A percentile compares a stretch with the other conserved stretches of the same genome.
Evolutionary conservation across 1,140 invertebrate species (phyloP).

Genomic region (Cyclina sinensis): DNA sequence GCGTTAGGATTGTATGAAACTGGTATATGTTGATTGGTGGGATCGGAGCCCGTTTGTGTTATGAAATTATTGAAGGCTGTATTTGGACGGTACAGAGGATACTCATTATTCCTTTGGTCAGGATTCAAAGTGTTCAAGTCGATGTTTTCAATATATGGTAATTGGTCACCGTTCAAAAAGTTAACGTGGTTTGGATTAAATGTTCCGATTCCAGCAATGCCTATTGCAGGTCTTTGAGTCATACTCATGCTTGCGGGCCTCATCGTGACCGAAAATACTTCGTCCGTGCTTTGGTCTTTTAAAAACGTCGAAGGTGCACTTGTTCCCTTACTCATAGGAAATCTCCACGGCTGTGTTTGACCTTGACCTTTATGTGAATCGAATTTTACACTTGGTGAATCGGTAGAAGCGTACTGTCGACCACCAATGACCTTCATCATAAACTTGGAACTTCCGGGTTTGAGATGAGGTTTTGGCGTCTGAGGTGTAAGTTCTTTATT

Average conservation of each 20-base stretch:
- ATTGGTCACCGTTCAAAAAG: neutral
- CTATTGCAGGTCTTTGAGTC: conserved; percentile 1
- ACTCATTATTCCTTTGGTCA: conserved; percentile 1
- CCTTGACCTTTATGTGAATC: neutral
- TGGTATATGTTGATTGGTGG: neutral
- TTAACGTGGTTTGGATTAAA: conserved; percentile 14
- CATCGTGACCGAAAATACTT: neutral
- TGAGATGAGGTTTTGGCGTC: neutral
- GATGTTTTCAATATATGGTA: neutral
- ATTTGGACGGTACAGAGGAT: conserved; percentile 19
- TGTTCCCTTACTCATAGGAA: neutral
- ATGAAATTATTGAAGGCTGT: conserved; percentile 2
- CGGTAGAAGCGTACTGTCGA: neutral
- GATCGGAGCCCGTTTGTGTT: conserved; percentile 51
- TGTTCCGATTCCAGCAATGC: too few species aligned
- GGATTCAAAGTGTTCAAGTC: conserved; percentile 15
- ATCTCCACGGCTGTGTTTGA: neutral
- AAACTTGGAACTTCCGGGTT: neutral
- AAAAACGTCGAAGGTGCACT: neutral
- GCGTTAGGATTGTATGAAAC: conserved; percentile 19
- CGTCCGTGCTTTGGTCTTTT: neutral
- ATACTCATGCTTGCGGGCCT: neutral
- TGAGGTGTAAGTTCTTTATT: neutral
- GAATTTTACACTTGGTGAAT: neutral
- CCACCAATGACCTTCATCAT: conserved; percentile 10